These are phyloP conservation scores for Chaetodon trifascialis DNA, from an alignment of 2,113 vertebrate species.

Conservation along the genomic window DNA sequence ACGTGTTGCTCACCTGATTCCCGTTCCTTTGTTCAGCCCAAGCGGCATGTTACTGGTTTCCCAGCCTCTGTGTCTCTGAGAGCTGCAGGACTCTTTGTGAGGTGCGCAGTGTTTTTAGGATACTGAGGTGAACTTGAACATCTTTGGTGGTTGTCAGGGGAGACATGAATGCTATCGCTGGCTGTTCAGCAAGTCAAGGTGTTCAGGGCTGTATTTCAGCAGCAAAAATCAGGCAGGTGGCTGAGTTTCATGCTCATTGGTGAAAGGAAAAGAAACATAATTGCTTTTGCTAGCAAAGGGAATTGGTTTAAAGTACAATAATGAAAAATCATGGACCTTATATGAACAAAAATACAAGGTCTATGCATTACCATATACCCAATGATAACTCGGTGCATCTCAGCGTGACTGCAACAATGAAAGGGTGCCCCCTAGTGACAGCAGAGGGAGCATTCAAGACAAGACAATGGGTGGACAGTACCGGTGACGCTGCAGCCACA, in stretches of 20 bases:
- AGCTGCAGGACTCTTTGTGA: constrained; percentile 4
- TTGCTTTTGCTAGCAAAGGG: not conserved
- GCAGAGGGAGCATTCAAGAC: constrained; percentile 2
- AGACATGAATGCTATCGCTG: constrained; percentile 2
- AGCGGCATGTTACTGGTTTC: constrained; percentile 34
- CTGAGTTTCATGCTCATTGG: not conserved
- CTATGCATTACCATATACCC: constrained; percentile 2
- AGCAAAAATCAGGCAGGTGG: constrained; percentile 12
- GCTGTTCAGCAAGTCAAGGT: constrained; percentile 16
- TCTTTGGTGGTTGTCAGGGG: constrained; percentile 29
- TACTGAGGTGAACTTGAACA: constrained; percentile 33
- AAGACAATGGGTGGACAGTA: constrained; percentile 45
- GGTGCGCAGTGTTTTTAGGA: constrained; percentile 9
- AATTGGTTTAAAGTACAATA: not conserved
- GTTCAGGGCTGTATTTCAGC: constrained; percentile 6
- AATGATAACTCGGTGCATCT: constrained; percentile 8
- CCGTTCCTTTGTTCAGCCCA: constrained; percentile 60
- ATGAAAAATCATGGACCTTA: constrained; percentile 11
- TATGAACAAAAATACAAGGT: constrained; percentile 26
- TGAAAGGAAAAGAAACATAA: not conserved
- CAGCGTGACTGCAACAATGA: constrained; percentile 52
- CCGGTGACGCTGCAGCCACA: constrained; percentile 27
- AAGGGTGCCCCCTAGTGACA: constrained; percentile 79
- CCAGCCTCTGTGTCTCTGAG: constrained; percentile 12
- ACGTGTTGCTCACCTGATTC: constrained; percentile 62